phyloP scores from a whole-genome alignment of 2,888 invertebrate genomes.

The Lamproptera curius region DNA sequence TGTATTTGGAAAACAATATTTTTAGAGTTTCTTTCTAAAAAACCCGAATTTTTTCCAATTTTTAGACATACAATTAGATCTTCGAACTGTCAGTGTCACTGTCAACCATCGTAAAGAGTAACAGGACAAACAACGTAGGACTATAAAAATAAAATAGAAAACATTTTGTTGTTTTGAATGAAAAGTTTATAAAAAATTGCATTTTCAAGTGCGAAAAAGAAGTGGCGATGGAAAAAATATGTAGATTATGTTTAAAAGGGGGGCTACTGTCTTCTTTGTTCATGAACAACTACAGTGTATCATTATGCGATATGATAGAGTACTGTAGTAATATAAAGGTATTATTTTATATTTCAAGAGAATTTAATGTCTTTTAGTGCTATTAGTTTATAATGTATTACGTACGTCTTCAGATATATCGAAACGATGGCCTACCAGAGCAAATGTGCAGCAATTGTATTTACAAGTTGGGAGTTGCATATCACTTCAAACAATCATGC shows the following conservation, averaged over 20 bases:
- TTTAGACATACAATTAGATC: no score
- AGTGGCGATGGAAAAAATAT: conserved; percentile 71
- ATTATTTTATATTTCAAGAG: background rate
- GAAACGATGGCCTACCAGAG: conserved; percentile 78
- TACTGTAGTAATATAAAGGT: conserved; percentile 78
- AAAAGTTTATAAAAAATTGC: background rate
- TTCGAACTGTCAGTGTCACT: no score
- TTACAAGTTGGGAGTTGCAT: conserved; percentile 79
- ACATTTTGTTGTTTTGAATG: background rate
- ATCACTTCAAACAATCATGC: conserved; percentile 81
- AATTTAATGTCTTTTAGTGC: no score
- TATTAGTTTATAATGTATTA: background rate
- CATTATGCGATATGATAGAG: conserved; percentile 79
- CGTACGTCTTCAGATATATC: conserved; percentile 55
- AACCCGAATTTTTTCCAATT: no score
- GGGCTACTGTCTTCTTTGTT: conserved; percentile 79
- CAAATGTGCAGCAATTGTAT: conserved; percentile 81
- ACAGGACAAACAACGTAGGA: no score
- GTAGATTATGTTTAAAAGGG: conserved; percentile 80
- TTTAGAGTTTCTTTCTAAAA: no score
- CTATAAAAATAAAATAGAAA: background rate
- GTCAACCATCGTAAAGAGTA: no score
- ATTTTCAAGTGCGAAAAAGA: background rate
- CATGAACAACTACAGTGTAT: conserved; percentile 78
- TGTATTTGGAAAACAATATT: no score